These are phyloP conservation scores for Lasioglossum marginatum DNA, from an alignment of 2,888 invertebrate species.

Conservation along the genomic window DNA sequence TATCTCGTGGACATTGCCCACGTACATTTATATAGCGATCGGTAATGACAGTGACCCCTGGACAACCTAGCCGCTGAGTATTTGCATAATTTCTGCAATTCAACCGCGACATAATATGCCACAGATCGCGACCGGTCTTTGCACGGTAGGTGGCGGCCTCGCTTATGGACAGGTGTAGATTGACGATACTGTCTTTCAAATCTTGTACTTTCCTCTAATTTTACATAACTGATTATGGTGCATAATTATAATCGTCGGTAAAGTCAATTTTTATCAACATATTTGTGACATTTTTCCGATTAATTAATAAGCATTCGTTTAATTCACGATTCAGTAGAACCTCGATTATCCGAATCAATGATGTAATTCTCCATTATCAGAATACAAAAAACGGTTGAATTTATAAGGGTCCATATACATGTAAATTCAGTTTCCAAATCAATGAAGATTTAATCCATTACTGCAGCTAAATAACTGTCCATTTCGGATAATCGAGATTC, in stretches of 20 bases:
- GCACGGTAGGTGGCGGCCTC: background rate
- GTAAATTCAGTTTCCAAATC: too few species aligned
- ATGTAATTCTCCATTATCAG: too few species aligned
- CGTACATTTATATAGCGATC: slow-evolving; percentile 57
- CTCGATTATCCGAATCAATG: too few species aligned
- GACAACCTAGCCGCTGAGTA: background rate
- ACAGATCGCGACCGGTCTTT: slow-evolving; percentile 13
- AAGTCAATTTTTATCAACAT: too few species aligned
- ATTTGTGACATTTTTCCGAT: too few species aligned
- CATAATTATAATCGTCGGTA: background rate
- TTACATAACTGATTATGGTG: background rate
- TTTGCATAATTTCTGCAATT: slow-evolving; percentile 61
- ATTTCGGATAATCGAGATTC: too few species aligned
- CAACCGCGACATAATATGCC: slow-evolving; percentile 15
- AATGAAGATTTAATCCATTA: background rate
- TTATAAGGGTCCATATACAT: too few species aligned
- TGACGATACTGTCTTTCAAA: background rate
- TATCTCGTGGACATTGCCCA: slow-evolving; percentile 36
- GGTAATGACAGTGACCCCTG: slow-evolving; percentile 71
- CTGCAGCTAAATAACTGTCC: too few species aligned
- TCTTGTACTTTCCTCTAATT: background rate
- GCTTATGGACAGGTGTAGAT: slow-evolving; percentile 13
- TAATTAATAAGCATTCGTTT: too few species aligned
- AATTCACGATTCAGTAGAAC: too few species aligned
- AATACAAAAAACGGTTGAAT: too few species aligned